Evolutionary conservation across 2,888 invertebrate species (phyloP).

Genomic region (Acrocyrtus sp.): DNA sequence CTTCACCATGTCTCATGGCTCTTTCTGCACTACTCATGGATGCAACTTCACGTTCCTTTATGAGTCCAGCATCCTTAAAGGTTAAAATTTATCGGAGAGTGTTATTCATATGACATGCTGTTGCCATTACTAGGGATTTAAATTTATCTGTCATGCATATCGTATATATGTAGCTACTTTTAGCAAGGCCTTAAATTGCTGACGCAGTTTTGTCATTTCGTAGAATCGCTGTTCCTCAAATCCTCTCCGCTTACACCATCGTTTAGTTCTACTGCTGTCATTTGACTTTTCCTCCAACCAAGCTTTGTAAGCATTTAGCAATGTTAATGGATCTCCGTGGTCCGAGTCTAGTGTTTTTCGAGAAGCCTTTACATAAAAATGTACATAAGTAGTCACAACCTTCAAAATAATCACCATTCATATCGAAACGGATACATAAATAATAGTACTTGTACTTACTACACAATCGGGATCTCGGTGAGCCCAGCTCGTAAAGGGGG

Average conservation of each 20-base stretch:
- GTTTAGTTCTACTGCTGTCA: constrained; percentile 68
- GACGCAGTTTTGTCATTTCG: constrained; percentile 91
- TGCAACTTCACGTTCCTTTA: constrained; percentile 63
- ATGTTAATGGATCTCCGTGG: constrained; percentile 94
- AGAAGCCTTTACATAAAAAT: constrained; percentile 70
- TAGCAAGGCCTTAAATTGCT: constrained; percentile 86
- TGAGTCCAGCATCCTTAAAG: constrained; percentile 57
- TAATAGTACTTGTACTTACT: constrained; percentile 68
- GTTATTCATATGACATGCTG: too few relatives aligned
- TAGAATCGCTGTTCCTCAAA: constrained; percentile 97
- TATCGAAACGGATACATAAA: too few relatives aligned
- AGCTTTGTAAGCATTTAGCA: constrained; percentile 86
- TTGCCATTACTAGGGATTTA: too few relatives aligned
- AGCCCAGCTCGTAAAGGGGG: constrained; percentile 89
- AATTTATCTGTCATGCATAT: too few relatives aligned
- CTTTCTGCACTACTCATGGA: constrained; percentile 76
- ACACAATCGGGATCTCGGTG: constrained; percentile 86
- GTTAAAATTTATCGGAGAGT: not conserved
- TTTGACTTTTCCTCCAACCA: constrained; percentile 86
- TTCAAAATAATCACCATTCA: too few relatives aligned
- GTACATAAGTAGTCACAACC: not conserved
- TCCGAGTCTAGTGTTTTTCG: constrained; percentile 87
- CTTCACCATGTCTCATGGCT: constrained; percentile 85
- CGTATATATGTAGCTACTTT: constrained; percentile 69
- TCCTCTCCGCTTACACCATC: constrained; percentile 90